These are phyloP conservation scores for Hetaerina americana DNA, from an alignment of 1,140 invertebrate species.

Conservation along the genomic window DNA sequence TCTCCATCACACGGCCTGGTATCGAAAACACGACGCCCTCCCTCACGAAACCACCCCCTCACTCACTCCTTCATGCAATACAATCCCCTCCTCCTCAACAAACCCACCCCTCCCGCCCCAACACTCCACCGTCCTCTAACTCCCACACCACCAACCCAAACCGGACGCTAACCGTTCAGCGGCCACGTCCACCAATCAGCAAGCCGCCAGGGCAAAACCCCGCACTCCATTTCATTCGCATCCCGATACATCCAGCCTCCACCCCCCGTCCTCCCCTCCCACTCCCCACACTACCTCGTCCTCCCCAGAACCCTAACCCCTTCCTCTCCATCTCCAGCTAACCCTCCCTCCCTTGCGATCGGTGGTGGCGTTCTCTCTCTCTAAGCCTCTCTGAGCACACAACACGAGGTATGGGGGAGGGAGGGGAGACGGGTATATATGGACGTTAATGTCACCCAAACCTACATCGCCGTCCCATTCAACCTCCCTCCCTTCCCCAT, in stretches of 20 bases:
- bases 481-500: too few species aligned
- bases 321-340: too few species aligned
- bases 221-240: background rate
- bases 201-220: background rate
- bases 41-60: too few species aligned
- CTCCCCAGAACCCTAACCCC: too few species aligned
- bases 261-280: conserved; percentile 4
- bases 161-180: background rate
- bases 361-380: too few species aligned
- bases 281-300: background rate
- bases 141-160: background rate
- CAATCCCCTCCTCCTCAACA: background rate
- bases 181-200: background rate
- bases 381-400: background rate
- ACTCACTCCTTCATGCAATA: background rate
- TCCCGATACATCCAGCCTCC: background rate
- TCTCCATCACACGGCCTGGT: too few species aligned
- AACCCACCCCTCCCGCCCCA: background rate
- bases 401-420: too few species aligned
- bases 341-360: background rate
- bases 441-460: background rate
- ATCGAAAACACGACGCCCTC: too few species aligned
- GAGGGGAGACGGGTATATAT: too few species aligned
- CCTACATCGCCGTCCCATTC: too few species aligned
- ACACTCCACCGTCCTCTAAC: background rate